A percentile compares a stretch with the other conserved stretches of the same genome.
Evolutionary conservation across 2,797 vertebrate species (phyloP).

Genomic region (Pelochelys cantorii): DNA sequence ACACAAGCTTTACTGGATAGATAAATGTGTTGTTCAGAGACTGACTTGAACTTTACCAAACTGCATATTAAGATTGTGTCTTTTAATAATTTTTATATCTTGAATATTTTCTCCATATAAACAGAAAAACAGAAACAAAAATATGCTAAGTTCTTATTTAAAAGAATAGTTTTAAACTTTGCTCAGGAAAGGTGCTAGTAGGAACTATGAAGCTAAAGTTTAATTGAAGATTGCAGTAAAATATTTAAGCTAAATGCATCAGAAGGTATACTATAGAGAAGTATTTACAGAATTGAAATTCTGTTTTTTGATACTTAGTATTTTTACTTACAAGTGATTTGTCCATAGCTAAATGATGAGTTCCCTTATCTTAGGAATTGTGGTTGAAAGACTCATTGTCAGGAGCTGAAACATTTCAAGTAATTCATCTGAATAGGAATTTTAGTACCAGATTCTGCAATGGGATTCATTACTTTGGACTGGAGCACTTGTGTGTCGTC

Average conservation of each 20-base stretch:
- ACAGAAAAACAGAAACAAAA: slow-evolving; percentile 30
- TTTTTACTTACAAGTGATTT: slow-evolving; percentile 16
- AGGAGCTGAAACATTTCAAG: not conserved
- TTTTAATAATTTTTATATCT: slow-evolving; percentile 69
- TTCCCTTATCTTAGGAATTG: not conserved
- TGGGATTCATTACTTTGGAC: not conserved
- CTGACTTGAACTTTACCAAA: slow-evolving; percentile 86
- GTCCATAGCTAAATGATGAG: slow-evolving; percentile 31
- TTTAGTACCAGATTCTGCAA: not conserved
- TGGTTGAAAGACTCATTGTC: not conserved
- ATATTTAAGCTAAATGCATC: slow-evolving; percentile 13
- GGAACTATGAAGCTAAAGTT: slow-evolving; percentile 28
- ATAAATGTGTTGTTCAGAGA: slow-evolving; percentile 82
- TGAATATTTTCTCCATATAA: slow-evolving; percentile 69
- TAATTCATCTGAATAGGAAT: not conserved
- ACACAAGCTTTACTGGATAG: slow-evolving; percentile 86
- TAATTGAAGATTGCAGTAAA: slow-evolving; percentile 24
- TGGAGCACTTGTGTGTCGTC: not conserved
- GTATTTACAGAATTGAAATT: not conserved
- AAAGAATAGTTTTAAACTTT: slow-evolving; percentile 41
- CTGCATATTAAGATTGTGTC: slow-evolving; percentile 85
- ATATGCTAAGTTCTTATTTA: slow-evolving; percentile 33
- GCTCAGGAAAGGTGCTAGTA: not conserved
- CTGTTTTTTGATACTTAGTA: slow-evolving; percentile 21
- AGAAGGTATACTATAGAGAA: not conserved